Conservation (phyloP, 2,113 vertebrate species). For the Grallaria varia region DNA sequence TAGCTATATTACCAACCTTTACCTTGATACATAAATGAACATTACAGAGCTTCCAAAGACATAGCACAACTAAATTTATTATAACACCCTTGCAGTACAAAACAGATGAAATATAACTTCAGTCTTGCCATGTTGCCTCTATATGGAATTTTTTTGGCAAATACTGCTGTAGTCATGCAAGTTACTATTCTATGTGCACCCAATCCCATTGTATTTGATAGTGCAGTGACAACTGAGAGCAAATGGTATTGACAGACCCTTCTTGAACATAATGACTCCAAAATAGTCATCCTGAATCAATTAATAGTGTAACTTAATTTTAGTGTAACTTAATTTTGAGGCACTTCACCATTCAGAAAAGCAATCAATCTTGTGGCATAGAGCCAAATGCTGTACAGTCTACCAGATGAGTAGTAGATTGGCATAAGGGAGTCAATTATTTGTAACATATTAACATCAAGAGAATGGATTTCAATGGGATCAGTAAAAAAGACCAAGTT, state of each 20-base stretch:
- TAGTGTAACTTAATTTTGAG: conserved; percentile 17
- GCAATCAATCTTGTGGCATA: not conserved
- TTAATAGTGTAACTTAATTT: conserved; percentile 49
- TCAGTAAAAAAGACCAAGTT: not conserved
- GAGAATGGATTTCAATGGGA: not conserved
- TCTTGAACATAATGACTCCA: conserved; percentile 34
- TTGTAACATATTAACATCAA: not conserved
- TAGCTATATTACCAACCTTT: not conserved
- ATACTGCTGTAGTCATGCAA: not conserved
- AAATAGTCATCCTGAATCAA: conserved; percentile 49
- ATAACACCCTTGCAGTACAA: not conserved
- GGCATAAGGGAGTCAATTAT: not conserved
- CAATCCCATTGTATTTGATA: not conserved
- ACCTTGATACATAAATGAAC: not conserved
- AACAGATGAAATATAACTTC: not conserved
- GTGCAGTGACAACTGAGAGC: not conserved
- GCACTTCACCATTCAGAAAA: conserved; percentile 20
- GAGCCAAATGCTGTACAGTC: not conserved
- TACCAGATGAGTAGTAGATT: not conserved
- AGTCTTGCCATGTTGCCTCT: not conserved
- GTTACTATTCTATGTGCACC: not conserved
- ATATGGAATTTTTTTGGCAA: not conserved
- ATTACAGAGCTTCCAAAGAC: not conserved
- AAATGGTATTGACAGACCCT: conserved; percentile 51
- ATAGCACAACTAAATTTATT: not conserved